Conservation (phyloP, 2,888 invertebrate genomes). For the Nephrotoma appendiculata region DNA sequence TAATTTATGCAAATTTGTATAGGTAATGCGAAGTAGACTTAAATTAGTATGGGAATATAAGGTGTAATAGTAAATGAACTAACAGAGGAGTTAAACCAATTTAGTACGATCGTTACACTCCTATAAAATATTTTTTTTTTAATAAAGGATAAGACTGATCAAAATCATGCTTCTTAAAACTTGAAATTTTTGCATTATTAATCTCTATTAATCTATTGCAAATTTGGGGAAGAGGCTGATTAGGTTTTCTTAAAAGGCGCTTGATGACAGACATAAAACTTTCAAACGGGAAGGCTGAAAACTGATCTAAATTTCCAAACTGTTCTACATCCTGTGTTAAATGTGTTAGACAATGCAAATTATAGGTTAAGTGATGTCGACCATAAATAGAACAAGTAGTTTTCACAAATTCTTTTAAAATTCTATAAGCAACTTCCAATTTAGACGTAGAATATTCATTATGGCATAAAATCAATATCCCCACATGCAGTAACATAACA, state of each 20-base stretch:
- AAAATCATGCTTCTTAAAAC: not conserved
- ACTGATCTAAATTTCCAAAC: conserved; percentile 14
- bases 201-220: conserved; percentile 11
- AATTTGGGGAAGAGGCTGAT: conserved; percentile 14
- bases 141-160: not conserved
- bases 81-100: too few species aligned
- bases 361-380: conserved; percentile 5
- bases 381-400: conserved; percentile 14
- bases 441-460: conserved; percentile 7
- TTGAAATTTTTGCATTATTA: not conserved
- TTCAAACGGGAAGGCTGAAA: conserved; percentile 16
- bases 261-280: conserved; percentile 14
- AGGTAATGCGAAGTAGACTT: too few species aligned
- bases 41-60: too few species aligned
- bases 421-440: conserved; percentile 3
- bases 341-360: conserved; percentile 15
- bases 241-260: conserved; percentile 10
- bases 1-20: too few species aligned
- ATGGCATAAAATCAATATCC: conserved; percentile 14
- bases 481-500: conserved; percentile 14
- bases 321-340: conserved; percentile 13
- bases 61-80: too few species aligned
- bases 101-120: too few species aligned
- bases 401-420: conserved; percentile 15
- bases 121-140: not conserved